Percentiles rank a stretch among this genome's conserved stretches.
These are phyloP conservation scores for Drosophila parabipectinata DNA, from an alignment of 1,140 invertebrate species.

Conservation along the genomic window DNA sequence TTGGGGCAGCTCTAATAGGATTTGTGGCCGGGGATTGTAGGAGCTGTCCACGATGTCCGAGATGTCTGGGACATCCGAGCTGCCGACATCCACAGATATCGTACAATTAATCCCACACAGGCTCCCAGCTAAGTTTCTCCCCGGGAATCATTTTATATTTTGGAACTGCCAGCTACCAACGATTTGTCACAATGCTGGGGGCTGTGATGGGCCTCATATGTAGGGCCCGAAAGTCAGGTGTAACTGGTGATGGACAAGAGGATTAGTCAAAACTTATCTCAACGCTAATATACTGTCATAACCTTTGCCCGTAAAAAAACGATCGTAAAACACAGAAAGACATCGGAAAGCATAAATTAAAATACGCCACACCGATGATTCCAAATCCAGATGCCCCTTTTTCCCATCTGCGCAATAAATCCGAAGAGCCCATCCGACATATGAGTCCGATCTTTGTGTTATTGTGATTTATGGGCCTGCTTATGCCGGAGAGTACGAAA, in stretches of 20 bases:
- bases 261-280: slow-evolving; percentile 27
- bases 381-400: slow-evolving; percentile 33
- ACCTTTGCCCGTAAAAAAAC: slow-evolving; percentile 35
- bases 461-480: slow-evolving; percentile 67
- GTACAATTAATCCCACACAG: slow-evolving; percentile 31
- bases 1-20: slow-evolving; percentile 71
- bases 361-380: slow-evolving; percentile 38
- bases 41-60: slow-evolving; percentile 19
- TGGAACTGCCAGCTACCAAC: slow-evolving; percentile 59
- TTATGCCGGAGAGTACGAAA: slow-evolving; percentile 53
- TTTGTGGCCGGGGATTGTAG: slow-evolving; percentile 54
- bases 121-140: slow-evolving; percentile 35
- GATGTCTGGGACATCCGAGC: slow-evolving; percentile 13
- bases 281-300: slow-evolving; percentile 23
- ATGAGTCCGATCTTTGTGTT: slow-evolving; percentile 63
- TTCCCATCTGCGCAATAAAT: slow-evolving; percentile 66
- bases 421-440: slow-evolving; percentile 31
- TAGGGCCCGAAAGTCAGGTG: slow-evolving; percentile 23
- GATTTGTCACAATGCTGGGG: slow-evolving; percentile 51
- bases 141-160: slow-evolving; percentile 42
- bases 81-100: slow-evolving; percentile 41
- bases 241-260: not conserved
- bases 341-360: slow-evolving; percentile 52
- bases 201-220: not conserved
- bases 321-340: slow-evolving; percentile 38